Percentiles rank a stretch among this genome's conserved stretches.
phyloP scores from a whole-genome alignment of 2,113 vertebrate species.

The Phalacrocorax aristotelis region DNA sequence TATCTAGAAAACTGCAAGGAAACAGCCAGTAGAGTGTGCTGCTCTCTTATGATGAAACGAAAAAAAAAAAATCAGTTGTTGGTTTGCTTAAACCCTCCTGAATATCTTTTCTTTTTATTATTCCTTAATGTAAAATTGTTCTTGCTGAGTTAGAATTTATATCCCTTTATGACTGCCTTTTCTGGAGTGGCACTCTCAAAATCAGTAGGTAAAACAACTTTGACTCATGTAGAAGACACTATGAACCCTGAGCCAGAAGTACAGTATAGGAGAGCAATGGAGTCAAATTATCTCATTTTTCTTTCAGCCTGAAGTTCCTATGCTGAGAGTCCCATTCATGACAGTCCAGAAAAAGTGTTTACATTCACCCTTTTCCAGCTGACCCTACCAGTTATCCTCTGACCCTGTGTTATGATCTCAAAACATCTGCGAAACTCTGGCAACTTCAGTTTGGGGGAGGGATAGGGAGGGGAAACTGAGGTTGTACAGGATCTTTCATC shows the following conservation, averaged over 20 bases:
- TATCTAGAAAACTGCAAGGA: neutral
- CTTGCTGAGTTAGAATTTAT: neutral
- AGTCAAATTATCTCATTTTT: constrained; percentile 66
- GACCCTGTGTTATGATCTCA: constrained; percentile 66
- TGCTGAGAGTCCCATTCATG: constrained; percentile 72
- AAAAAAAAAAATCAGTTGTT: neutral
- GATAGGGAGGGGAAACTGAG: neutral
- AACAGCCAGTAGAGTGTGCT: constrained; percentile 74
- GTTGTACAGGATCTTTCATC: constrained; percentile 50
- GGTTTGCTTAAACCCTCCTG: neutral
- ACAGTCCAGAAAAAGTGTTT: constrained; percentile 68
- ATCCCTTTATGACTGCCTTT: neutral
- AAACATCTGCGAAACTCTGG: constrained; percentile 60
- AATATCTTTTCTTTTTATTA: neutral
- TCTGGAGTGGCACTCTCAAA: neutral
- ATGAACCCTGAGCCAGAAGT: neutral
- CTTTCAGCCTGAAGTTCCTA: constrained; percentile 56
- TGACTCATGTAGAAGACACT: neutral
- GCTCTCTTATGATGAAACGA: constrained; percentile 47
- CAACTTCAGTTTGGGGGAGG: constrained; percentile 3
- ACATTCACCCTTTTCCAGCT: constrained; percentile 64
- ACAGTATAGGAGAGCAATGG: neutral
- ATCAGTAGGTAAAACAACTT: neutral
- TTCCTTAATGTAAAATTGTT: neutral
- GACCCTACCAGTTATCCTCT: constrained; percentile 71